Base-by-base conservation (phyloP, 2,797 vertebrate species). In the Syndactyla subalaris region DNA sequence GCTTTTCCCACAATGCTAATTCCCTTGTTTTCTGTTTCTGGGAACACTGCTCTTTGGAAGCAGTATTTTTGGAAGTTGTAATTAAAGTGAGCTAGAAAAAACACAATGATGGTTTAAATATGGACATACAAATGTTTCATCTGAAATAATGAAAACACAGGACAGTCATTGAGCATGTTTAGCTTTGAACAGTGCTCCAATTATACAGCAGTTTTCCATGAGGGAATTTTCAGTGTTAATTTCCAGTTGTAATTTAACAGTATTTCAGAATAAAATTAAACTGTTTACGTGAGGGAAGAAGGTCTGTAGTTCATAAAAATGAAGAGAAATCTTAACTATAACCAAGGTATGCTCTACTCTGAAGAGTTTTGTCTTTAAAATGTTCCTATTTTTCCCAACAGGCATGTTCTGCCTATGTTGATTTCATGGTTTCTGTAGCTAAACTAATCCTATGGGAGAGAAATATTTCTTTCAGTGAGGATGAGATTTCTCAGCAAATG, bases 401-500 rank as follows among this genome's bases (percentile, higher is more conserved):
- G 99, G 98, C 98, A 14, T 99, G 99, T 95, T 98, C 93, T 65
- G 98, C 99, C 23, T 99, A 99, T 27, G 97, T 98, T 92, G 97
- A 98, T 92, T 99, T 99, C 96, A 99, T 99, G 99, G 96, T 98
- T 93, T 98, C 99, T 93, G 98, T 99, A 93, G 99, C 98, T 43
- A 98, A 97, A 93, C 95, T 99, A 95, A 98, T 99, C 85, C 98
- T 98, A 39, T 94, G 96, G 52, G 99, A 99, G 90, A 98, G 97
- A 90, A 75, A 82, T 18, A 93, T 99, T 85, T 5, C 43, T 30
- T 15, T 98, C 85, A 97, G 97, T 36, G 98, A 98, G 83, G 97
- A 26, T 5, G 46, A 54, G 30, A 97, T 99, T 96, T 97, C 95
- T 76, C 89, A 96, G 72, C 98, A 99, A 93, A 98, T 99, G 98